Evolutionary conservation across 2,888 invertebrate species (phyloP).

Genomic region (Carpatolechia fugitivella): DNA sequence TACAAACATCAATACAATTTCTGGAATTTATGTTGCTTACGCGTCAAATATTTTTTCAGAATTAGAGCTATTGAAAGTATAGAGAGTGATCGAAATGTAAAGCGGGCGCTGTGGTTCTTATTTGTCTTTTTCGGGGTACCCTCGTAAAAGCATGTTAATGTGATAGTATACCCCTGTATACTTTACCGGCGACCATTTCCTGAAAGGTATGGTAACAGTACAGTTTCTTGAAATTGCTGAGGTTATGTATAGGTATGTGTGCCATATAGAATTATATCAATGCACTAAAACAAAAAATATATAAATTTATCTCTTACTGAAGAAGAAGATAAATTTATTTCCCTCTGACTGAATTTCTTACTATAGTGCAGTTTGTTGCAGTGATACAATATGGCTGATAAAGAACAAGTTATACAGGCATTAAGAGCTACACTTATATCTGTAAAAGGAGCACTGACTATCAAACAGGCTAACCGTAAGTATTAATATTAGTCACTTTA

Average conservation of each 20-base stretch:
- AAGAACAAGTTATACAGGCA: slow-evolving; percentile 70
- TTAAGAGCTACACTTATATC: slow-evolving; percentile 73
- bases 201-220: no score
- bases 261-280: no score
- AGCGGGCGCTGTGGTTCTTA: not conserved
- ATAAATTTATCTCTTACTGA: no score
- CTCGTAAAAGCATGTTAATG: not conserved
- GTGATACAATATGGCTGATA: slow-evolving; percentile 52
- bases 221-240: no score
- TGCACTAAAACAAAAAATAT: no score
- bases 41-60: slow-evolving; percentile 34
- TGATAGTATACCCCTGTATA: no score
- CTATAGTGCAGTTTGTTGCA: slow-evolving; percentile 4
- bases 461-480: slow-evolving; percentile 77
- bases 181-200: no score
- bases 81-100: not conserved
- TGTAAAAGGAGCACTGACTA: slow-evolving; percentile 71
- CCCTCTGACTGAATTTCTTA: no score
- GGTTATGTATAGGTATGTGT: no score
- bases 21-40: slow-evolving; percentile 58
- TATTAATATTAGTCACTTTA: slow-evolving; percentile 22
- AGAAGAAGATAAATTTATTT: no score
- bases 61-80: not conserved
- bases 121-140: not conserved
- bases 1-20: slow-evolving; percentile 24